Base-by-base conservation (phyloP, 2,888 invertebrate species). In the Ectemnius lituratus region DNA sequence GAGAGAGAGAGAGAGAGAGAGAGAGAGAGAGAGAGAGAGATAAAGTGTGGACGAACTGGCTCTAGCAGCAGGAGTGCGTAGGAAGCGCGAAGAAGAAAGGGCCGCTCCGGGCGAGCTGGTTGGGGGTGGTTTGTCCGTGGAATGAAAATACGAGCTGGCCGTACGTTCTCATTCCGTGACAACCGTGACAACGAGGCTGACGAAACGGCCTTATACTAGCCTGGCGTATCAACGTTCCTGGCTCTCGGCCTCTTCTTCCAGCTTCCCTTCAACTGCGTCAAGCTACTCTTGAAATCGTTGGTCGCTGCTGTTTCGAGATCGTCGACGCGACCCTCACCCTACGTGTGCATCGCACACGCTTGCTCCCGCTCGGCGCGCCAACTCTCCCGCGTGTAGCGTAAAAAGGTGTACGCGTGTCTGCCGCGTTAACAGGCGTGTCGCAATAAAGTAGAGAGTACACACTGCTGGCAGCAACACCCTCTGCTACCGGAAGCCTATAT, bases 61-160 rank as follows among this genome's bases (percentile, higher is more conserved):
- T 37, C 11, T 14, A 52, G 46, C 72, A 52, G 67, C 59, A 70
- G 77, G 78, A 73, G 80, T 76, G 77, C 80, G 81, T 85, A 85
- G 84, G 81, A 85, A 81, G 84, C 79, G 82, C 81, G 80, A 85
- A 87, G 85, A 86, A 87, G 82, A 80, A 81, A 79, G 84, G 86
- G 85, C 77, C 75, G 82, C 72, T 78, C 75, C 77, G 77, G 75
- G 74, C 79, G 73, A 70, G 73, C 76, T 75, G 73, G 69, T 67
- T 68, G 52, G 82, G 73, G 84, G 82, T 80, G 83, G 84, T 81
- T 85, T 88, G 89, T 89, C 88, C 86, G 86, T 85, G 84, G 89
- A 90, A 90, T 90, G 90, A 90, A 90, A 90, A 90, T 90, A 90
- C 88, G 88, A 88, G 87, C 87, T 74, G 87, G 88, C 83, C 89